Base-by-base conservation (phyloP, 2,888 invertebrate species). In the Apodemia hepburni region DNA sequence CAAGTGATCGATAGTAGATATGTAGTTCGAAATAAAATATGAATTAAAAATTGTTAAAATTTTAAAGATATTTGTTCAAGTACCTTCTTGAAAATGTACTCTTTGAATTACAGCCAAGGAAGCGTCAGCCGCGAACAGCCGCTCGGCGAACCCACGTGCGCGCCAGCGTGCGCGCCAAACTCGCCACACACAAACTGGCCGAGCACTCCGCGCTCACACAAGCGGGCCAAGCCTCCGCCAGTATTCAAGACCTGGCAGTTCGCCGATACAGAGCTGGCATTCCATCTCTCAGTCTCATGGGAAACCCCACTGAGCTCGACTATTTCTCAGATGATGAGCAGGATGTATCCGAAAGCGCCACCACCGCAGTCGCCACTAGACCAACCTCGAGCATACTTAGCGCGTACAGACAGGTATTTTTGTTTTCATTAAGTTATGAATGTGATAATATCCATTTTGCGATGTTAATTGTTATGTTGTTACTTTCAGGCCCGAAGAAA, bases 301-400 rank as follows among this genome's bases (percentile, higher is more conserved):
- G 96, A 11, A 84, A 89, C 69, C 86, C 92, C 59, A 92, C 96
- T 74, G 93, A 94, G 67, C 86, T 97, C 61, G 95, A 96, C 69
- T 96, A 95, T 79, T 95, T 95, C 80, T 87, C 92, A 0, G 93
- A 93, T 60, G 93, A 93, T 33, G 89, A 88, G 60, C 68, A 62
- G 58, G 79, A 71, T 60, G 72, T 65, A 42, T 76, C 79, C 2
- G 81, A 78, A 64, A 73, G 77, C 57, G 82, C 80, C 62, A 77
- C 84, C 66, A 77, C 85, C 49, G 85, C 91, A 17, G 79, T 90
- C 58, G 88, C 92, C 18, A 76, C 76, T 22, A 77, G 92, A 27
- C 86, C 93, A 12, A 80, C 87, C n/a, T 81, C 92, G 1, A 85
- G 79, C 79, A 73, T 82, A 12, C 76, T 91, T 51, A 88, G 85